Evolutionary conservation across 2,888 invertebrate species (phyloP).

Genomic region (Acleris emargana): DNA sequence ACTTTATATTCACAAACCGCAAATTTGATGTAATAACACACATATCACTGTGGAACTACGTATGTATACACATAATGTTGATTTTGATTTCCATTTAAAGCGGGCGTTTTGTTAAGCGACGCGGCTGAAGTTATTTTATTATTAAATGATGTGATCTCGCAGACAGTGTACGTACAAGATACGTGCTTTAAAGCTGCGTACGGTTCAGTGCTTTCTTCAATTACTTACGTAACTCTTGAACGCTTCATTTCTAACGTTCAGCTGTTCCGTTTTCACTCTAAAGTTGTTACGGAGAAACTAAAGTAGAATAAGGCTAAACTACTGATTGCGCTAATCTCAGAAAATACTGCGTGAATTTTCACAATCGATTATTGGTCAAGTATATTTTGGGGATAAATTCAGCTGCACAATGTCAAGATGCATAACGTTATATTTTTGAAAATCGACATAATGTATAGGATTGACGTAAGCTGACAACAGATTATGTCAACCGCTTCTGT

Average conservation of each 20-base stretch:
- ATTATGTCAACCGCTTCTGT: too few species aligned
- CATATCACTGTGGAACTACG: constrained; percentile 9
- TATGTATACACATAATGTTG: constrained; percentile 3
- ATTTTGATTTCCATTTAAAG: constrained; percentile 8
- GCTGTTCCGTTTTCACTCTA: constrained; percentile 45
- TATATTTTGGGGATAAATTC: too few species aligned
- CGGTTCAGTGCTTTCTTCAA: constrained; percentile 53
- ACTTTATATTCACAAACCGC: constrained; percentile 19
- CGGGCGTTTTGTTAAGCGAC: neutral
- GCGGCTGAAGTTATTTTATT: constrained; percentile 1
- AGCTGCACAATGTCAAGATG: too few species aligned
- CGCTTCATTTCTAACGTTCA: constrained; percentile 45
- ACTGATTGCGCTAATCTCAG: too few species aligned
- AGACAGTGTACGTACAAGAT: constrained; percentile 28
- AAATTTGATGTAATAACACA: constrained; percentile 18
- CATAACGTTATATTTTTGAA: too few species aligned
- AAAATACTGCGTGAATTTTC: too few species aligned
- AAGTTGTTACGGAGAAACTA: neutral
- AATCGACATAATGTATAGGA: too few species aligned
- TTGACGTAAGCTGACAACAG: too few species aligned
- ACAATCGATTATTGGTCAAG: too few species aligned
- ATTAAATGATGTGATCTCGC: constrained; percentile 13
- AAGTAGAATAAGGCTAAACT: too few species aligned
- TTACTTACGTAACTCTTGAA: constrained; percentile 53
- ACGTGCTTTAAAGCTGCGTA: constrained; percentile 42